These are phyloP conservation scores for Silurus glanis DNA, from an alignment of 2,113 vertebrate species.

Conservation along the genomic window DNA sequence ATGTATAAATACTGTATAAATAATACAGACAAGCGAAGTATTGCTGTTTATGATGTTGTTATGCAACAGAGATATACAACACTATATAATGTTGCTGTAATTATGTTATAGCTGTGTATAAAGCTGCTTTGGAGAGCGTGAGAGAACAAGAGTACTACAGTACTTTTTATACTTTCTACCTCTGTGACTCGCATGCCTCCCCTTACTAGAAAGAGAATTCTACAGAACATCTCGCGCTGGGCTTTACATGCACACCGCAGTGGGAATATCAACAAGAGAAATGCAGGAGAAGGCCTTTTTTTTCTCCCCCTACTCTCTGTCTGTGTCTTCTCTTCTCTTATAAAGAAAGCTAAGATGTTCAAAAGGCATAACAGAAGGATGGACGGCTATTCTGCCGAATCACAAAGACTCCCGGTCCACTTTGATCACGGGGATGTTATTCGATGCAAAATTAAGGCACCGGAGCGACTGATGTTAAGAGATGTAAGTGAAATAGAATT, in stretches of 20 bases:
- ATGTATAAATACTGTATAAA: neutral
- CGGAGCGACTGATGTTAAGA: conserved; percentile 46
- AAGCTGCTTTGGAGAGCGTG: neutral
- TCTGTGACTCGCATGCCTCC: neutral
- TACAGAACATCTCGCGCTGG: conserved; percentile 9
- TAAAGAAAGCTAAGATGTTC: conserved; percentile 56
- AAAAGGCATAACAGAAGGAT: conserved; percentile 55
- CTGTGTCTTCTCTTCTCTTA: conserved; percentile 39
- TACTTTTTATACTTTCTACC: neutral
- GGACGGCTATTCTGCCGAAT: conserved; percentile 54
- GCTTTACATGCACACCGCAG: conserved; percentile 22
- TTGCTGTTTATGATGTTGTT: neutral
- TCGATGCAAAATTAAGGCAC: conserved; percentile 52
- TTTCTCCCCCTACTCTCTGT: conserved; percentile 14
- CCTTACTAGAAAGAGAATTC: conserved; percentile 16
- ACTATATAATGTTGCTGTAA: neutral
- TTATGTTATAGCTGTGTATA: neutral
- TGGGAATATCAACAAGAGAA: conserved; percentile 48
- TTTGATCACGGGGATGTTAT: conserved; percentile 60
- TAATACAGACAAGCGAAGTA: neutral
- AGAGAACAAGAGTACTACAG: neutral
- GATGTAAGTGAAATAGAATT: conserved; percentile 54
- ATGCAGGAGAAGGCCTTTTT: conserved; percentile 36
- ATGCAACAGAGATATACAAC: neutral
- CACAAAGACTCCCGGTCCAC: conserved; percentile 55